Percentiles rank a stretch among this genome's conserved stretches.
phyloP scores from a whole-genome alignment of 2,797 vertebrate species.

The Dicrostonyx torquatus region DNA sequence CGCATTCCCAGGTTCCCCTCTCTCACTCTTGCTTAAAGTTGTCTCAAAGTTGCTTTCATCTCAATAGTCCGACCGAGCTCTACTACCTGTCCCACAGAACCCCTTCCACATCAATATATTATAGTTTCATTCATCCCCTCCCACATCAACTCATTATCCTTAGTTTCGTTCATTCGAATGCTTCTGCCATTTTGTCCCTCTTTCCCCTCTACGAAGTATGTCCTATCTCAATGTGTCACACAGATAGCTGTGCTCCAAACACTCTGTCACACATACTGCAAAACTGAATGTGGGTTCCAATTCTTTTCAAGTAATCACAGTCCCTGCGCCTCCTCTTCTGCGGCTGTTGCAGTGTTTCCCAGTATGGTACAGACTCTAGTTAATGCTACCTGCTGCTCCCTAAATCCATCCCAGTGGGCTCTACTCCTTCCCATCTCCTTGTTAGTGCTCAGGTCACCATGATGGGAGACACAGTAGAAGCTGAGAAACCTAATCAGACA shows the following conservation, averaged over 20 bases:
- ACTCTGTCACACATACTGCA: neutral
- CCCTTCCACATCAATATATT: neutral
- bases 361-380: neutral
- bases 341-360: neutral
- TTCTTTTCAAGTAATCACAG: too few species aligned
- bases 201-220: neutral
- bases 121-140: neutral
- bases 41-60: neutral
- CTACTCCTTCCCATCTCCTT: neutral
- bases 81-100: neutral
- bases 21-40: neutral
- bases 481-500: neutral
- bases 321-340: fast-evolving
- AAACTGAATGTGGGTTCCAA: neutral
- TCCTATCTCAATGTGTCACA: neutral
- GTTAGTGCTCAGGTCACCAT: neutral
- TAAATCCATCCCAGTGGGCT: neutral
- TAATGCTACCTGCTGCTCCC: neutral
- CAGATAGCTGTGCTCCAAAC: neutral
- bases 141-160: neutral
- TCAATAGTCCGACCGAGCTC: neutral
- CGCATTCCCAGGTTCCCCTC: neutral
- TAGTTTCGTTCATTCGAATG: neutral
- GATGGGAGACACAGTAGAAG: neutral
- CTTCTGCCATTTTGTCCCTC: neutral